phyloP scores from a whole-genome alignment of 2,113 vertebrate genomes.

The Circaetus cinerascens region DNA sequence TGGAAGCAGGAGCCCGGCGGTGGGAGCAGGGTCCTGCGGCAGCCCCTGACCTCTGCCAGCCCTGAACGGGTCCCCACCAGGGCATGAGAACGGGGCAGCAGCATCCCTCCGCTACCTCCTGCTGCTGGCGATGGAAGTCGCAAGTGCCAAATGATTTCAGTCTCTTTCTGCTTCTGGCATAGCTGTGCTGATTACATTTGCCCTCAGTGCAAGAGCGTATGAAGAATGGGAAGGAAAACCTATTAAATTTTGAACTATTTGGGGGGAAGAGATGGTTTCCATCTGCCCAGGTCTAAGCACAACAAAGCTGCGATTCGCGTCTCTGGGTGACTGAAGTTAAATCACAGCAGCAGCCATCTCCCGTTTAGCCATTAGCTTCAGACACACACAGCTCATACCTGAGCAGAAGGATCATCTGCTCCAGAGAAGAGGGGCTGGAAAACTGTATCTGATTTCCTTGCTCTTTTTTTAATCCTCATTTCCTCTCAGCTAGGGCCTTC shows the following conservation, averaged over 20 bases:
- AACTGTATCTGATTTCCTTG: constrained; percentile 20
- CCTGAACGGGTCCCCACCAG: not conserved
- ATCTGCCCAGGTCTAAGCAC: not conserved
- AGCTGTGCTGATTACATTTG: not conserved
- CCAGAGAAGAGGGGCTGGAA: not conserved
- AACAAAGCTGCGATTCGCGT: not conserved
- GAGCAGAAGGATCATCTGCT: not conserved
- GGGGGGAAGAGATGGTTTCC: not conserved
- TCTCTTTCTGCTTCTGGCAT: not conserved
- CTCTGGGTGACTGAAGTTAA: not conserved
- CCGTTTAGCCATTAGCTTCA: not conserved
- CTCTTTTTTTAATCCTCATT: constrained; percentile 15
- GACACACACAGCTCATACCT: not conserved
- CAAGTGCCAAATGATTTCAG: not conserved
- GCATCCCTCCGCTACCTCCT: not conserved
- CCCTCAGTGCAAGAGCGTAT: not conserved
- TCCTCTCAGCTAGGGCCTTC: constrained; percentile 24
- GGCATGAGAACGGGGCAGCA: not conserved
- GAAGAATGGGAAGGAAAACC: not conserved
- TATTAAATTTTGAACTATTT: not conserved
- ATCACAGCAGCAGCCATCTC: not conserved
- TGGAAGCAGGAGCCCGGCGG: not conserved
- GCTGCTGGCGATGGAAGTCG: not conserved
- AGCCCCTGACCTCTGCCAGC: not conserved
- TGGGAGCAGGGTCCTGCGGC: not conserved